Conservation (phyloP, 2,888 invertebrate genomes). For the Spilarctia lutea region DNA sequence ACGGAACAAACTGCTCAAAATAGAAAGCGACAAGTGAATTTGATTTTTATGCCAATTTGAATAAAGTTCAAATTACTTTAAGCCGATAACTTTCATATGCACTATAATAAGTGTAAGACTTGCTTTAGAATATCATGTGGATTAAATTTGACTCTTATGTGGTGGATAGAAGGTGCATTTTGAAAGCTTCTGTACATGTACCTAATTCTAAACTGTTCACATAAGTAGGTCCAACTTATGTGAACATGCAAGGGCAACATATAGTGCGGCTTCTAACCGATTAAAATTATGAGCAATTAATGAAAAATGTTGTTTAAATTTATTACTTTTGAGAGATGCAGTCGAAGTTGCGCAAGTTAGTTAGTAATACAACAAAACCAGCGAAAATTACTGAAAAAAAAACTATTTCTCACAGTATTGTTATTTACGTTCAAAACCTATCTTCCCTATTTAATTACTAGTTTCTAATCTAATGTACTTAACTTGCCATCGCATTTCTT, state of each 20-base stretch:
- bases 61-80: not conserved
- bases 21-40: not conserved
- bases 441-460: conserved; percentile 18
- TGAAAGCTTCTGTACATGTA: not conserved
- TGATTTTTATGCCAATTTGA: not conserved
- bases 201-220: no score
- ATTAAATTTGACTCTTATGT: not conserved
- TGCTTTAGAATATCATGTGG: no score
- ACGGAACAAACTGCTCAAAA: not conserved
- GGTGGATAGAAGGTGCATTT: not conserved
- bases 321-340: no score
- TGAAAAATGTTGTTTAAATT: no score
- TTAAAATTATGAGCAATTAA: no score
- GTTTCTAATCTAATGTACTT: conserved; percentile 39
- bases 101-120: no score
- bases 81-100: not conserved
- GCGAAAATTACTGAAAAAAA: not conserved
- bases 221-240: not conserved
- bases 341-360: no score
- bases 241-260: not conserved
- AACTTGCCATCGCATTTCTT: conserved; percentile 56
- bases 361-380: not conserved
- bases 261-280: not conserved
- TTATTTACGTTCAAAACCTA: not conserved
- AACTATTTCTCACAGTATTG: not conserved